A percentile compares a stretch with the other conserved stretches of the same genome.
Conservation (phyloP, 2,113 vertebrate genomes). For the Myocastor coypus region DNA sequence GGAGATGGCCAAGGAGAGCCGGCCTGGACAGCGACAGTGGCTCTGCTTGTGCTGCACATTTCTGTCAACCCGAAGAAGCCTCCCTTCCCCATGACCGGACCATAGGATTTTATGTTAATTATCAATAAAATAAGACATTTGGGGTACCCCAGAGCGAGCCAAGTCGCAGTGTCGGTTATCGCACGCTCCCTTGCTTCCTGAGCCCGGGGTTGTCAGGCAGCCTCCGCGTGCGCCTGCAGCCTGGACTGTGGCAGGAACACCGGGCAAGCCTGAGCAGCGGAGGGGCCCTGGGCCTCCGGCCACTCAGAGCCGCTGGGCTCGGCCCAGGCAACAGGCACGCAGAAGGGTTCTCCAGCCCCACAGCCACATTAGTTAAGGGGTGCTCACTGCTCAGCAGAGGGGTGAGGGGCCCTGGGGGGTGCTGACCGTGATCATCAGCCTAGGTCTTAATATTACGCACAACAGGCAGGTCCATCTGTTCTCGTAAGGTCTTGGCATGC, state of each 20-base stretch:
- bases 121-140: not conserved
- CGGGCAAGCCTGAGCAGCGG: not conserved
- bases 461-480: not conserved
- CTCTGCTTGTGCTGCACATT: not conserved
- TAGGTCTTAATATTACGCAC: not conserved
- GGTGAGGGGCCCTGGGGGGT: accelerated
- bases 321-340: not conserved
- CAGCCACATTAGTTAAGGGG: not conserved
- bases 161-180: not conserved
- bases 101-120: not conserved
- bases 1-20: not conserved
- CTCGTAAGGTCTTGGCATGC: not conserved
- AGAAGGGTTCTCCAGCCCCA: not conserved
- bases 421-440: not conserved
- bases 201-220: not conserved
- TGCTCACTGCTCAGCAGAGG: not conserved
- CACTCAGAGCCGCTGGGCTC: not conserved
- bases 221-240: too few species aligned
- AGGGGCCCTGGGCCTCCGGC: not conserved
- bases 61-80: not conserved
- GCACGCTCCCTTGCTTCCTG: not conserved
- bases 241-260: not conserved
- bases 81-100: not conserved
- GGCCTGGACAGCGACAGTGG: too few species aligned
- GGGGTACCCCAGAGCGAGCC: not conserved